Base-by-base conservation (phyloP, 1,140 invertebrate genomes). In the Drosophila ercepeae region DNA sequence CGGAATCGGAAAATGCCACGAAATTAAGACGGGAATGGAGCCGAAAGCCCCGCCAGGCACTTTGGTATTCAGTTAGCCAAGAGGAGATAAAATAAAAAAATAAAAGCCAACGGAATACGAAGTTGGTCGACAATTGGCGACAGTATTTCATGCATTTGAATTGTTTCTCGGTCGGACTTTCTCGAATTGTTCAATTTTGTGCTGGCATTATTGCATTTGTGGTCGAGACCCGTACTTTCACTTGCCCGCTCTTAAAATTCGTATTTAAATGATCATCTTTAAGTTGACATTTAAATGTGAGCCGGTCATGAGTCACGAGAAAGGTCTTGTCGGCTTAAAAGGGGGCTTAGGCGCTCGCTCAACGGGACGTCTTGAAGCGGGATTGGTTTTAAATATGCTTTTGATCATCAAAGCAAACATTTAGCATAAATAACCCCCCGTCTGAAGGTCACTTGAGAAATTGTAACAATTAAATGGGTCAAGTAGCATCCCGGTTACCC, bases 231-330 rank as follows among this genome's bases (percentile, higher is more conserved):
- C 9, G 55, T 81, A 86, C 82, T 86, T 86, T 86, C 81, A 88
- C 82, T 86, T 70, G 75, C 59, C 23, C 41, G 53, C 46, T 32
- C 65, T 61, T 54, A 44, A 46, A 69, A 51, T 57, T 58, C 50
- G 48, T 75, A 64, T 77, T 65, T 58, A 64, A 88, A 81, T 74
- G 82, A 86, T 84, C 65, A 86, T 86, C 75, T 81, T 64, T 78
- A 68, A 73, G 45, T 61, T 81, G 78, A 65, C 78, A 78, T 82
- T 82, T 83, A 83, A 82, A 83, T 74, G 68, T 46, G 50, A 67
- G 69, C 61, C 32, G 61, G 44, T 67, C 64, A 53, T 67, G 64
- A 67, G 39, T 67, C 64, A 67, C 60, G 63, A 59, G 13, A 23
- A 21, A 42, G 64, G 61, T 54, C 41, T 45, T 57, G 8, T 14